A percentile compares a stretch with the other conserved stretches of the same genome.
These are phyloP conservation scores for Colius striatus DNA, from an alignment of 2,113 vertebrate genomes.

Conservation along the genomic window DNA sequence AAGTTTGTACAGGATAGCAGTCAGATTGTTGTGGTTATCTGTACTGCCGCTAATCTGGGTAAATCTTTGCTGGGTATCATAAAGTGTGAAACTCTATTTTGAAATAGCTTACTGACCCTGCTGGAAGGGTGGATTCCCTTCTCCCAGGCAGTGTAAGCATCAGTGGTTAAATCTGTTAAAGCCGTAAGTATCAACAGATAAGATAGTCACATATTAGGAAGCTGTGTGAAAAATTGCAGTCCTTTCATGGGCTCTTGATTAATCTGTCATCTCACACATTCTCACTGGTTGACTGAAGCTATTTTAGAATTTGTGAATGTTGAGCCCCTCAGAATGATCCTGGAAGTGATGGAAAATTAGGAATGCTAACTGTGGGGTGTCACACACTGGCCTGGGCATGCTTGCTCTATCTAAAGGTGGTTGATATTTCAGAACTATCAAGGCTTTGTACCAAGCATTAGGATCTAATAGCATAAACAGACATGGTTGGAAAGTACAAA, in stretches of 20 bases:
- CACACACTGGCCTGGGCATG: background rate
- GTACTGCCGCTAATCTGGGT: background rate
- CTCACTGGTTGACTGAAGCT: background rate
- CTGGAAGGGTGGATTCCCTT: background rate
- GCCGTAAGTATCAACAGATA: background rate
- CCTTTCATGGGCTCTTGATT: background rate
- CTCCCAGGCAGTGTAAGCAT: background rate
- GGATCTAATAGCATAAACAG: background rate
- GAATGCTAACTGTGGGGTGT: background rate
- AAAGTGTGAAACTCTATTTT: background rate
- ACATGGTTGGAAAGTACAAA: background rate
- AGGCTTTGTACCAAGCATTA: background rate
- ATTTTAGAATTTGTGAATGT: background rate
- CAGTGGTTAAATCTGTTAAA: background rate
- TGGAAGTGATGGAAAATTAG: background rate
- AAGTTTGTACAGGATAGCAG: background rate
- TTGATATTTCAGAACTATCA: background rate
- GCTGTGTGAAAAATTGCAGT: background rate
- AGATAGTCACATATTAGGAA: background rate
- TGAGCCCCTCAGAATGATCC: background rate
- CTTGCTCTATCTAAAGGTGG: background rate
- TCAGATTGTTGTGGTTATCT: background rate
- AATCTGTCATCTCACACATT: background rate
- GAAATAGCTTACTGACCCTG: background rate
- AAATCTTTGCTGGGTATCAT: background rate